Evolutionary conservation across 2,797 vertebrate genomes (phyloP), one percentile per base, ranked within the genome.

Genomic region (Clamator glandarius): DNA sequence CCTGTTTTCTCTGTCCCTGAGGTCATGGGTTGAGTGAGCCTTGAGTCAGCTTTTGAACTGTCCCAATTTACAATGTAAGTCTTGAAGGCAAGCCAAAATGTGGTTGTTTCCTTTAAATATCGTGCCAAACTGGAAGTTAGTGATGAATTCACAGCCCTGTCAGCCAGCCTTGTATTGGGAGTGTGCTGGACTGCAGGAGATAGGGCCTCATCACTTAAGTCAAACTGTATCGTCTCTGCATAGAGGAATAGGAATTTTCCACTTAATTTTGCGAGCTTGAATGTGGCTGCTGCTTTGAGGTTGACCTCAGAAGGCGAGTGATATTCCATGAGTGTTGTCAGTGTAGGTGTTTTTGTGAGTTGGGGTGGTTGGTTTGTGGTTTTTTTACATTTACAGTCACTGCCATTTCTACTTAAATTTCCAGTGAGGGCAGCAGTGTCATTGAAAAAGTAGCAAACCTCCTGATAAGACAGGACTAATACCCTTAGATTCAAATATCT

Each of bases 61-160:
- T 39, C 46, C 26, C 1, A 4, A 26, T 87, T 72, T 52, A 29
- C 44, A 31, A 5, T 9, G 25, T 13, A 33, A 67, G 12, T 63
- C n/a, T 77, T 67, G 31, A 74, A 48, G 59, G 44, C 48, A 67
- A 69, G 74, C 26, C 28, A 59, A 48, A 82, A 24, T 2, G 29
- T 28, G 4, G 9, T 7, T 12, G 3, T 61, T 76, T 67, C 41
- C 35, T 73, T 80, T 57, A 57, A 57, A 74, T 74, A 25, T 52
- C 23, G 5, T 33, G 6, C 31, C 31, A 41, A 52, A 77, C 19
- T 14, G 36, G 33, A 55, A 70, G 28, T 42, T 77, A 48, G 41
- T 28, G 44, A 31, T 0, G 3, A 80, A 78, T 55, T 85, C 29
- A 44, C n/a, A 48, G 21, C 41, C 0, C 0, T 36, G 44, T 73